Percentiles rank a stretch among this genome's conserved stretches.
phyloP scores from a whole-genome alignment of 2,113 vertebrate genomes.

The Cisticola juncidis region DNA sequence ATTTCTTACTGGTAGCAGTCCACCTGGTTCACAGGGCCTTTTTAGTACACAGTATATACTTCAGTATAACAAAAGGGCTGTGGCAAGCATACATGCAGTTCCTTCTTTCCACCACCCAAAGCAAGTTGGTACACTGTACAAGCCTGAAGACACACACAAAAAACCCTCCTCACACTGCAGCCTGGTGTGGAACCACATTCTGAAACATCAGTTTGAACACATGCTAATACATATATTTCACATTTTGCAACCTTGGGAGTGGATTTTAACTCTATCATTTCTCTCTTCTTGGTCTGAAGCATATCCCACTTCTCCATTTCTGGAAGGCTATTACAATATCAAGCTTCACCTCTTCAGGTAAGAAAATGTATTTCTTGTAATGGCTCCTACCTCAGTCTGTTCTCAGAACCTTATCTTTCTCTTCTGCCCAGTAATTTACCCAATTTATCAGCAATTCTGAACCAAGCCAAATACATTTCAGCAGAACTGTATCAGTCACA shows the following conservation, averaged over 20 bases:
- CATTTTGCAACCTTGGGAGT: background rate
- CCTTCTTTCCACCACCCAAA: background rate
- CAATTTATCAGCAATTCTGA: background rate
- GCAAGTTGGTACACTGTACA: background rate
- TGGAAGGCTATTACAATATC: background rate
- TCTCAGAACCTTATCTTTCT: background rate
- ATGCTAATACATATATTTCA: background rate
- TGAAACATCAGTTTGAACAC: background rate
- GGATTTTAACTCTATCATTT: background rate
- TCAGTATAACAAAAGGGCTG: background rate
- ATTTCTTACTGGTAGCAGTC: background rate
- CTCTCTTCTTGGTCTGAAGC: background rate
- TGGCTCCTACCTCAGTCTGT: background rate
- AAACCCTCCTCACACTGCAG: background rate
- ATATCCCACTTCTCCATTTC: background rate
- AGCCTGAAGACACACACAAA: background rate
- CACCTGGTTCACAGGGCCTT: background rate
- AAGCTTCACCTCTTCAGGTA: background rate
- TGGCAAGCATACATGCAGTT: background rate
- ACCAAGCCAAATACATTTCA: background rate
- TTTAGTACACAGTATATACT: background rate
- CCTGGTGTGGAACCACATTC: background rate
- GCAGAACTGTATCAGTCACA: background rate
- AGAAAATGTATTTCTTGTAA: background rate
- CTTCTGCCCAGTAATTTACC: background rate